Conservation (phyloP, 1,140 invertebrate genomes). For the Pachypeltis micranthus region DNA sequence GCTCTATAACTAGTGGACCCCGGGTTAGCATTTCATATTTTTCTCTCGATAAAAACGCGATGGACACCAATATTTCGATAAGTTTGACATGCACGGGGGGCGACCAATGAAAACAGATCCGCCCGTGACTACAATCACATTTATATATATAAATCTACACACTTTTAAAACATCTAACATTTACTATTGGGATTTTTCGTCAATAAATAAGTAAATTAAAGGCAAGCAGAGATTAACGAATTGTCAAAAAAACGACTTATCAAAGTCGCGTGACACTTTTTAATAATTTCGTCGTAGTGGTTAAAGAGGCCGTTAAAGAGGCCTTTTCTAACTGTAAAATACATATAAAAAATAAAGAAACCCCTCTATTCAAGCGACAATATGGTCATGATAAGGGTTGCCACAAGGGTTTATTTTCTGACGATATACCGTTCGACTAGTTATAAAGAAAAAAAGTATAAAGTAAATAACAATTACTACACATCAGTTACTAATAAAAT, state of each 20-base stretch:
- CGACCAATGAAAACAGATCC: no score
- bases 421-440: not conserved
- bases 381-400: not conserved
- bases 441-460: no score
- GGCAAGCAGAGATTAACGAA: conserved; percentile 1
- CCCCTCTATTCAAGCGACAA: not conserved
- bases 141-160: not conserved
- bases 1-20: not conserved
- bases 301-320: not conserved
- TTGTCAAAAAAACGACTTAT: not conserved
- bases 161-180: not conserved
- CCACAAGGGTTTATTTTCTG: not conserved
- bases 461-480: not conserved
- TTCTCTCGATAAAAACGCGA: no score
- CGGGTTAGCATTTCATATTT: not conserved
- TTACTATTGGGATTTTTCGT: not conserved
- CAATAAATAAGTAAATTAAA: not conserved
- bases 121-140: no score
- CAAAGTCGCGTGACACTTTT: not conserved
- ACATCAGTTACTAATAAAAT: not conserved
- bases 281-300: not conserved
- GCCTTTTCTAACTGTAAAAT: not conserved
- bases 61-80: not conserved
- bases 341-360: not conserved
- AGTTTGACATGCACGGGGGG: not conserved